These are phyloP conservation scores for Irena cyanogastra DNA, from an alignment of 2,113 vertebrate genomes.

Conservation along the genomic window DNA sequence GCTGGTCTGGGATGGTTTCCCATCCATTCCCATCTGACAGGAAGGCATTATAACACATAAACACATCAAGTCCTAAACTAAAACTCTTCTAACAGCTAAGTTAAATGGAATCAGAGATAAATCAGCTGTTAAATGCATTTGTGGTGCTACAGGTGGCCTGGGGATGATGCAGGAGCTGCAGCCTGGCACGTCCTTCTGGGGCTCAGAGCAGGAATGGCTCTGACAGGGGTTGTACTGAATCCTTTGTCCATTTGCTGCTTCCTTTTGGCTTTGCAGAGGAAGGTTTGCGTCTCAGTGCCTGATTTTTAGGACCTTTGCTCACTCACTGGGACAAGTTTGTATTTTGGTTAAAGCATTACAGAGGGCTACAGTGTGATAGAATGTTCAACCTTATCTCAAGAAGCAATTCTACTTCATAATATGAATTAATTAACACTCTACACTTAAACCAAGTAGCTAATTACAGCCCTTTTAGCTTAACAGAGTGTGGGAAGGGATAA, in stretches of 20 bases:
- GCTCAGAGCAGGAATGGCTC: not conserved
- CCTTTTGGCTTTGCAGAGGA: not conserved
- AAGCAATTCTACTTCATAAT: conserved; percentile 8
- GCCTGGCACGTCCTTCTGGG: accelerated
- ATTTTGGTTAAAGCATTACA: not conserved
- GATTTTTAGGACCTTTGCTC: not conserved
- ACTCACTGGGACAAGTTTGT: not conserved
- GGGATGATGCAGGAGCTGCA: not conserved
- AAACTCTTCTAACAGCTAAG: not conserved
- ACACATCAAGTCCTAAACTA: not conserved
- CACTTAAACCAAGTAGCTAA: conserved; percentile 50
- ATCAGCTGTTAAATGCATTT: not conserved
- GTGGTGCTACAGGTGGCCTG: not conserved
- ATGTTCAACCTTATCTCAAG: not conserved
- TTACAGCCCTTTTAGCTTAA: conserved; percentile 49
- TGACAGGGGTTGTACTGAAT: too few species aligned
- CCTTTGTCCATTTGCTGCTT: accelerated
- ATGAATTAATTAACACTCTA: conserved; percentile 35
- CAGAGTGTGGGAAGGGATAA: conserved; percentile 16
- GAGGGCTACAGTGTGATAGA: not conserved
- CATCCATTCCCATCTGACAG: accelerated
- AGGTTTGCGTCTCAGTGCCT: not conserved
- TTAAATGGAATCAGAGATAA: not conserved
- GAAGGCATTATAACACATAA: not conserved
- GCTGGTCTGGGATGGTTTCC: not conserved